Conservation (phyloP, 1,140 invertebrate genomes). For the Mesaphorura yosii region DNA sequence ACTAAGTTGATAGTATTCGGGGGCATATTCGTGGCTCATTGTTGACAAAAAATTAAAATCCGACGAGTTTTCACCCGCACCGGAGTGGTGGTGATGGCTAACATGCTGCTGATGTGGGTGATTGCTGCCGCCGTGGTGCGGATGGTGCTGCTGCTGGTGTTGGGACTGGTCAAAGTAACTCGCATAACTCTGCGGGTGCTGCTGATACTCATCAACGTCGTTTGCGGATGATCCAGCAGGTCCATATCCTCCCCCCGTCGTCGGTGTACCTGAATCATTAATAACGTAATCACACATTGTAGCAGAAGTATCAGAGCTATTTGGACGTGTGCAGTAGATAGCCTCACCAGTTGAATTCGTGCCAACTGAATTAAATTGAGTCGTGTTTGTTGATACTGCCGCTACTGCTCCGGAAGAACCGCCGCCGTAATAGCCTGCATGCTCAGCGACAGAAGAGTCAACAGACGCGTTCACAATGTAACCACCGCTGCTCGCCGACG, state of each 20-base stretch:
- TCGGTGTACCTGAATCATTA: too few relatives aligned
- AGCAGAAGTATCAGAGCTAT: slow-evolving; percentile 4
- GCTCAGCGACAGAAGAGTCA: too few relatives aligned
- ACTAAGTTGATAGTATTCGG: slow-evolving; percentile 79
- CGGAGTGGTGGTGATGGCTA: slow-evolving; percentile 9
- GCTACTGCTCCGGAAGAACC: too few relatives aligned
- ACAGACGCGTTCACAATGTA: too few relatives aligned
- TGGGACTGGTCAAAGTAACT: too few relatives aligned
- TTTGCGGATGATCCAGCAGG: too few relatives aligned
- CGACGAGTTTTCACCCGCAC: slow-evolving; percentile 50
- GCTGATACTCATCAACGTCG: too few relatives aligned
- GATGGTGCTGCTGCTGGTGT: slow-evolving; percentile 12
- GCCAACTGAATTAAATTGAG: not conserved
- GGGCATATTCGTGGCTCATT: slow-evolving; percentile 77
- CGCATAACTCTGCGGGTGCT: too few relatives aligned
- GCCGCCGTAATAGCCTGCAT: too few relatives aligned
- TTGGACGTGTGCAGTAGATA: too few relatives aligned
- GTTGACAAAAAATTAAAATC: slow-evolving; percentile 86
- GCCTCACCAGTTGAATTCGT: not conserved
- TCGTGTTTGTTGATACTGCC: not conserved
- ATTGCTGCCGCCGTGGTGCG: not conserved
- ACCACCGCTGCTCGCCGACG: too few relatives aligned
- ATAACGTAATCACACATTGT: not conserved
- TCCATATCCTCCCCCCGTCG: too few relatives aligned
- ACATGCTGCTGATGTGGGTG: not conserved